Percentiles rank a stretch among this genome's conserved stretches.
phyloP scores from a whole-genome alignment of 2,797 vertebrate species.

The Adrianichthys oophorus region DNA sequence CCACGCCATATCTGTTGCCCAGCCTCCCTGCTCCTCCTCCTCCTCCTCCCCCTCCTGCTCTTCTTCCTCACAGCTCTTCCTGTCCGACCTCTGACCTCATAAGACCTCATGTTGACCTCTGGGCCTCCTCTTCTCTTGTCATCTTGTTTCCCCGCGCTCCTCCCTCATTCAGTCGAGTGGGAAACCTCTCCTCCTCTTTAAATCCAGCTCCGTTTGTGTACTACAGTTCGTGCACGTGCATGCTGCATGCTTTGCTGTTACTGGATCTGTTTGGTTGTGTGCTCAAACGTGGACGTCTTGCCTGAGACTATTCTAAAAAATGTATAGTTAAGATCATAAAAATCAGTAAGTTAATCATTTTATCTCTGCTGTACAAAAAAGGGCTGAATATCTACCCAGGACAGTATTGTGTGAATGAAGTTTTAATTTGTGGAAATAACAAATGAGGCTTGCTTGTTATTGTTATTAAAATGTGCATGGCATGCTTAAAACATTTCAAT shows the following conservation, averaged over 20 bases:
- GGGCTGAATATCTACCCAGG: neutral
- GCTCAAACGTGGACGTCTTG: slow-evolving; percentile 22
- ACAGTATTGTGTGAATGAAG: slow-evolving; percentile 15
- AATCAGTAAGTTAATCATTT: no score
- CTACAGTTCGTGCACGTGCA: slow-evolving; percentile 70
- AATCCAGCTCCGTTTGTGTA: slow-evolving; percentile 71
- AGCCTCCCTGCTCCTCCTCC: slow-evolving; percentile 66
- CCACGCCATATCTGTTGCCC: slow-evolving; percentile 81
- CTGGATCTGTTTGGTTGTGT: slow-evolving; percentile 10
- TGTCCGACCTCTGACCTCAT: slow-evolving; percentile 89
- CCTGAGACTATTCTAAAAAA: slow-evolving; percentile 6
- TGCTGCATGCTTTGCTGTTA: slow-evolving; percentile 62
- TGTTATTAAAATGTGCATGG: slow-evolving; percentile 69
- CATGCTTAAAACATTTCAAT: slow-evolving; percentile 69
- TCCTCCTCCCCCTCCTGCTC: slow-evolving; percentile 48
- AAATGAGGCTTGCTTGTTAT: slow-evolving; percentile 35
- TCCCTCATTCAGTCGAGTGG: slow-evolving; percentile 66
- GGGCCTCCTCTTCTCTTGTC: slow-evolving; percentile 81
- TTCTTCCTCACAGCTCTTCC: slow-evolving; percentile 81
- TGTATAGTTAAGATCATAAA: no score
- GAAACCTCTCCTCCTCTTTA: slow-evolving; percentile 72
- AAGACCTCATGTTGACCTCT: slow-evolving; percentile 83
- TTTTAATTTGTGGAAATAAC: neutral
- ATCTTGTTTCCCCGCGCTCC: slow-evolving; percentile 70
- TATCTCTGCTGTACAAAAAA: no score